Base-by-base conservation (phyloP, 2,888 invertebrate genomes). In the Lasioglossum vierecki region DNA sequence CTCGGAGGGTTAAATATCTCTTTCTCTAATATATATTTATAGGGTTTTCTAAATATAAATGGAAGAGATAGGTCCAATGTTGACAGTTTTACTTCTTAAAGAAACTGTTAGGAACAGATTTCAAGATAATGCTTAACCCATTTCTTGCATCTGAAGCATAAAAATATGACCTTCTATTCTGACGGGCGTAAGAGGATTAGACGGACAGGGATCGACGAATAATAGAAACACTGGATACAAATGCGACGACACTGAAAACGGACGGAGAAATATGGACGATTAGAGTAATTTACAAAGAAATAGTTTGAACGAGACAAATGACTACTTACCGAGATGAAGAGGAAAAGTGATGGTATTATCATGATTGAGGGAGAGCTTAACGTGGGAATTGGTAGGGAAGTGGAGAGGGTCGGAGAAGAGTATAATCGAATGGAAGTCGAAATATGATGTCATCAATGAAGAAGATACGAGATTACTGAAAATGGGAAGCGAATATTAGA, bases 261-360 rank as follows among this genome's bases (percentile, higher is more conserved):
- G 15, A 11, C 6, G 15, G 63, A 30, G 6, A 63, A 63, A 13
- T 30, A 63, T 30, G 13, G 30, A 2, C 30, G 63, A 63, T 63
- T 63, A 63, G 26, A 30, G 63, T 63, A 63, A 63, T 63, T 63
- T 30, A 63, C 63, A 63, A 63, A 63, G 63, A 63, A 63, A 63
- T 63, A 63, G 63, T 63, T 63, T 63, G 63, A 63, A 63, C 63
- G 63, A 63, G 63, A 63, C 63, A 35, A 66, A 66, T 66, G 35
- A 35, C 35, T 66, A 66, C 66, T 66, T 66, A 35, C 35, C 18
- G 35, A 9, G 66, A 30, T 30, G 18, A 66, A 30, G 66, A 35
- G 30, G 66, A 66, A 63, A 66, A 66, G 66, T 30, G 66, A 66
- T 18, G 66, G 66, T 66, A 66, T 35, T 66, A 35, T 22, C 66